Percentiles rank a stretch among this genome's conserved stretches.
phyloP scores from a whole-genome alignment of 2,888 invertebrate genomes.

The Alcis repandata region DNA sequence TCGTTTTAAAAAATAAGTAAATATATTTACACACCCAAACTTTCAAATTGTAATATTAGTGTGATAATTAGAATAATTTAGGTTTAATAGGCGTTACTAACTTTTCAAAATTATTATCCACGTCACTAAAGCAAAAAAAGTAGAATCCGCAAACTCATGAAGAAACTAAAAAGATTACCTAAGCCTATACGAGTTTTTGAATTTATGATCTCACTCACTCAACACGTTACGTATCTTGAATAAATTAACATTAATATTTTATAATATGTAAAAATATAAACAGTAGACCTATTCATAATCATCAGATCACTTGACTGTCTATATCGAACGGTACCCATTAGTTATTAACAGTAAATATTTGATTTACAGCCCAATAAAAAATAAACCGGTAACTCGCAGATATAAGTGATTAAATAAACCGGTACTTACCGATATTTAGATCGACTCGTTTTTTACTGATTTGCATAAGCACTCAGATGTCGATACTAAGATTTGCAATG shows the following conservation, averaged over 20 bases:
- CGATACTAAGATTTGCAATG: conserved; percentile 13
- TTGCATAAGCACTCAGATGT: conserved; percentile 16
- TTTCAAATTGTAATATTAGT: too few species aligned
- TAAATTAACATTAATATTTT: conserved; percentile 21
- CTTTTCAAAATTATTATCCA: neutral
- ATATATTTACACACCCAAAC: too few species aligned
- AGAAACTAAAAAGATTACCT: neutral
- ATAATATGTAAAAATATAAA: conserved; percentile 5
- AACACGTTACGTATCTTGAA: conserved; percentile 20
- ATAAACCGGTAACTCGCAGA: conserved; percentile 27
- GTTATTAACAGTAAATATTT: conserved; percentile 47
- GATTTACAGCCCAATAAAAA: conserved; percentile 42
- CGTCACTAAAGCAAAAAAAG: neutral
- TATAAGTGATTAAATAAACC: conserved; percentile 26
- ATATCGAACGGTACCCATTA: conserved; percentile 36
- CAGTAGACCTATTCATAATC: conserved; percentile 18
- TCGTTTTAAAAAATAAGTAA: too few species aligned
- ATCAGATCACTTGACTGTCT: conserved; percentile 22
- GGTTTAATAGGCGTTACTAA: neutral
- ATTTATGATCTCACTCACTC: conserved; percentile 26
- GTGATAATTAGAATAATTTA: neutral
- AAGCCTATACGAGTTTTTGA: conserved; percentile 19
- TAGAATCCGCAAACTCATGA: conserved; percentile 10
- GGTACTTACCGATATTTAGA: conserved; percentile 24
- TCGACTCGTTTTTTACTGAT: conserved; percentile 21